phyloP scores from a whole-genome alignment of 1,140 invertebrate genomes.

The Lordiphosa mommai region DNA sequence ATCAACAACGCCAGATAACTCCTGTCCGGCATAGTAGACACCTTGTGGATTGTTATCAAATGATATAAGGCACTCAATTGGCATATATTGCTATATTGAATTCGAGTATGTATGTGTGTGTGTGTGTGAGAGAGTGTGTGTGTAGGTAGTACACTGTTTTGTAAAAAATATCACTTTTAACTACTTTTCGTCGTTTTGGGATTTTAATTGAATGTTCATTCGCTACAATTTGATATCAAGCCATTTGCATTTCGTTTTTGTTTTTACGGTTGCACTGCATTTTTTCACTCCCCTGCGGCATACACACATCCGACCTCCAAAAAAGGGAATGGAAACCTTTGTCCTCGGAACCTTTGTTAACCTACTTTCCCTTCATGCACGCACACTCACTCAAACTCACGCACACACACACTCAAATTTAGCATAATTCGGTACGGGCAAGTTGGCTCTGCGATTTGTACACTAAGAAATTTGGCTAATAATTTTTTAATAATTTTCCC shows the following conservation, averaged over 20 bases:
- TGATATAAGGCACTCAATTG: conserved; percentile 80
- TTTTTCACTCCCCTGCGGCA: conserved; percentile 44
- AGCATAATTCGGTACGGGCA: conserved; percentile 11
- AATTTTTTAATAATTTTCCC: conserved; percentile 25
- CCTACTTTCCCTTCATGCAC: conserved; percentile 44
- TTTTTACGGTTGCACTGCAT: conserved; percentile 53
- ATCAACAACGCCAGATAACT: conserved; percentile 80
- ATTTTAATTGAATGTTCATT: conserved; percentile 54
- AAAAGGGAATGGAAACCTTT: conserved; percentile 4
- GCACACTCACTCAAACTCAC: conserved; percentile 25
- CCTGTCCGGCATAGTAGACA: conserved; percentile 82
- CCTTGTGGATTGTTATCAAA: conserved; percentile 81
- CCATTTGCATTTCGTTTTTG: conserved; percentile 60
- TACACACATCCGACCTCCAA: conserved; percentile 61
- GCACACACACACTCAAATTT: conserved; percentile 4
- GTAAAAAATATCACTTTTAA: conserved; percentile 61
- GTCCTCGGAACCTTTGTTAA: conserved; percentile 28
- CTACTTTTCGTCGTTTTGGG: conserved; percentile 22
- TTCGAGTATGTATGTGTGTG: conserved; percentile 23
- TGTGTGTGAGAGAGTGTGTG: conserved; percentile 7
- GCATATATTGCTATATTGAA: conserved; percentile 77
- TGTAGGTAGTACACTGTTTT: conserved; percentile 38
- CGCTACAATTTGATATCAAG: conserved; percentile 48
- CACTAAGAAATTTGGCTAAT: conserved; percentile 11
- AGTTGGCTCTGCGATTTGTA: not conserved